Evolutionary conservation across 2,797 vertebrate genomes (phyloP).

Genomic region (Jordanella pulchra): DNA sequence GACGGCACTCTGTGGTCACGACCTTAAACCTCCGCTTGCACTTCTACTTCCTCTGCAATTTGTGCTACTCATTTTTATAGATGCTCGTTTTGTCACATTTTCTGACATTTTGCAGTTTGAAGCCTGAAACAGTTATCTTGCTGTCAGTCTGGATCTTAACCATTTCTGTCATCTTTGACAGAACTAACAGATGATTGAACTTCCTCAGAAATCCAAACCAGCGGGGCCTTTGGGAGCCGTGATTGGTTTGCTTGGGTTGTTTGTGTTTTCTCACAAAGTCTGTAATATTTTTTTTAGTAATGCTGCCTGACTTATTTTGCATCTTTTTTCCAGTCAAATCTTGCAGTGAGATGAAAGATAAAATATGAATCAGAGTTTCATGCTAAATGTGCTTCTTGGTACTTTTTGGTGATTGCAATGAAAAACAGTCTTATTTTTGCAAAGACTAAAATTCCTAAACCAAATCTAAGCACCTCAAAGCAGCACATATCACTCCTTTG

Average conservation of each 20-base stretch:
- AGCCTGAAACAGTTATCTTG: slow-evolving; percentile 4
- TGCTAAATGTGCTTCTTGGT: slow-evolving; percentile 1
- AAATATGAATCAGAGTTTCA: not conserved
- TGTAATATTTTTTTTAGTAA: slow-evolving; percentile 10
- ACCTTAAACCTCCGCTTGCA: slow-evolving; percentile 4
- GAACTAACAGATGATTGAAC: not conserved
- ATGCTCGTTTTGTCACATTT: not conserved
- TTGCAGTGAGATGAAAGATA: not conserved
- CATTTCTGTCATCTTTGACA: not conserved
- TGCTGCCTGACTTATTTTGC: slow-evolving; percentile 6
- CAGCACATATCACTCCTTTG: too few species aligned
- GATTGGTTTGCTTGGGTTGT: not conserved
- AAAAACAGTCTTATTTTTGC: not conserved
- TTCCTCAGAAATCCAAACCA: not conserved
- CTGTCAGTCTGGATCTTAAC: not conserved
- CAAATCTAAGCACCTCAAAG: not conserved
- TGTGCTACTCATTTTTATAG: slow-evolving; percentile 13
- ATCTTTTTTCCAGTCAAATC: not conserved
- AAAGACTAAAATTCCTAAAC: not conserved
- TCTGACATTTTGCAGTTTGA: slow-evolving; percentile 1
- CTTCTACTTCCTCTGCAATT: not conserved
- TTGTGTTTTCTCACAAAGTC: slow-evolving; percentile 10
- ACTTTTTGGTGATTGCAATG: not conserved
- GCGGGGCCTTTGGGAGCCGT: not conserved
- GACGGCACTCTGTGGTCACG: not conserved